Evolutionary conservation across 1,140 invertebrate genomes (phyloP), one percentile per base, ranked within the genome.

Genomic region (Cryptotermes secundus): DNA sequence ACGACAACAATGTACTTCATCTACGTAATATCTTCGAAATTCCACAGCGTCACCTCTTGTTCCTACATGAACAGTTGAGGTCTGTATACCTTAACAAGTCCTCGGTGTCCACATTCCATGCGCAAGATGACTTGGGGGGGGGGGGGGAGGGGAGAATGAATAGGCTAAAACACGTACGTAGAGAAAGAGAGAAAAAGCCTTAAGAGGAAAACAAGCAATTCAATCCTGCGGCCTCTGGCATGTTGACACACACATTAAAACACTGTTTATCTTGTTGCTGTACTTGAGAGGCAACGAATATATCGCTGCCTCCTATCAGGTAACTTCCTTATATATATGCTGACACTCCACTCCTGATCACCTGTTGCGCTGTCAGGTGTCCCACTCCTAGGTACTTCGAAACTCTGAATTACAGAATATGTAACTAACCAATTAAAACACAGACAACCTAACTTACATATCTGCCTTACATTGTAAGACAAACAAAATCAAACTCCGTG

Each of bases 191-290:
- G 53, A 59, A 16, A 59, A 9, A 72, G 59, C 9, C 31, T 26
- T 72, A 6, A 31, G 59, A 72, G 59, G 59, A 72, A n/a, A 72
- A 72, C 59, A 72, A 72, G 59, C 59, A 31, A 72, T 72, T 14
- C 26, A 72, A 72, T 72, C 59, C 59, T 72, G n/a, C 59, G 59
- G 59, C 59, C 59, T 72, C 59, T 72, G n/a, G 59, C 59, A 31
- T 72, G 59, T 72, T 72, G 59, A 72, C 59, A 72, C 59, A 72
- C 59, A 31, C 59, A 72, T 72, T 72, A 72, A 72, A 72, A 72
- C 59, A 72, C 26, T 72, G 59, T 72, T 72, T 72, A 72, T 72
- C 59, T 72, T 72, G 59, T 72, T 72, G 59, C 59, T 72, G 59
- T 72, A 72, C 59, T 72, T 72, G 59, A 72, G 16, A 72, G 59